Evolutionary conservation across 2,113 vertebrate genomes (phyloP).

Genomic region (Panthera uncia): DNA sequence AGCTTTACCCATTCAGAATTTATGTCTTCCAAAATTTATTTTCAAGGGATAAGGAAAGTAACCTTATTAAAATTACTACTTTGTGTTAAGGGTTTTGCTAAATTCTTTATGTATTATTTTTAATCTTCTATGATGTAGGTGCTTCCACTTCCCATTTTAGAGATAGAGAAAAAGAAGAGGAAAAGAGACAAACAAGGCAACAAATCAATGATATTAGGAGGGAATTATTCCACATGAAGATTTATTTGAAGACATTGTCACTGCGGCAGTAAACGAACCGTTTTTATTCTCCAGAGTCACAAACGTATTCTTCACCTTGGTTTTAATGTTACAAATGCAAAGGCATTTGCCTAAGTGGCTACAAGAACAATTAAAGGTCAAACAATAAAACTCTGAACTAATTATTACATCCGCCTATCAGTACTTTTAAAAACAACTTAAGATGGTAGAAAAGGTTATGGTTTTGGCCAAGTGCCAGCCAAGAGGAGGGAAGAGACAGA

Average conservation of each 20-base stretch:
- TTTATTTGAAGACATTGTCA: neutral
- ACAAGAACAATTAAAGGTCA: slow-evolving; percentile 36
- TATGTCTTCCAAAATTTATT: neutral
- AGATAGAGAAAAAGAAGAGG: neutral
- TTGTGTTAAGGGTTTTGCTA: neutral
- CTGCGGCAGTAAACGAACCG: neutral
- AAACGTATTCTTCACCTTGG: neutral
- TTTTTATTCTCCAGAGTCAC: neutral
- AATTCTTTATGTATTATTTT: neutral
- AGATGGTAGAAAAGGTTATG: slow-evolving; percentile 29
- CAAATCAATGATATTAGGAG: neutral
- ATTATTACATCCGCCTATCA: slow-evolving; percentile 26
- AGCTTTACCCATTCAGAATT: neutral
- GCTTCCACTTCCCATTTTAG: neutral
- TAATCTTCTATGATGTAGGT: neutral
- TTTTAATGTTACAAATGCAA: slow-evolving; percentile 3
- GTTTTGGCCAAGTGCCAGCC: slow-evolving; percentile 9
- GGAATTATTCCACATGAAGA: neutral
- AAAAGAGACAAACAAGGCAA: neutral
- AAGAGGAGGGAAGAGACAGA: slow-evolving; percentile 4
- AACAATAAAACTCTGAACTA: slow-evolving; percentile 25
- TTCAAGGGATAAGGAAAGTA: neutral
- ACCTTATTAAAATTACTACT: neutral
- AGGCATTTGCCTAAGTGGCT: neutral
- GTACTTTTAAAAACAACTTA: slow-evolving; percentile 51